A percentile compares a stretch with the other conserved stretches of the same genome.
Evolutionary conservation across 1,140 invertebrate genomes (phyloP).

Genomic region (Tribolium madens): DNA sequence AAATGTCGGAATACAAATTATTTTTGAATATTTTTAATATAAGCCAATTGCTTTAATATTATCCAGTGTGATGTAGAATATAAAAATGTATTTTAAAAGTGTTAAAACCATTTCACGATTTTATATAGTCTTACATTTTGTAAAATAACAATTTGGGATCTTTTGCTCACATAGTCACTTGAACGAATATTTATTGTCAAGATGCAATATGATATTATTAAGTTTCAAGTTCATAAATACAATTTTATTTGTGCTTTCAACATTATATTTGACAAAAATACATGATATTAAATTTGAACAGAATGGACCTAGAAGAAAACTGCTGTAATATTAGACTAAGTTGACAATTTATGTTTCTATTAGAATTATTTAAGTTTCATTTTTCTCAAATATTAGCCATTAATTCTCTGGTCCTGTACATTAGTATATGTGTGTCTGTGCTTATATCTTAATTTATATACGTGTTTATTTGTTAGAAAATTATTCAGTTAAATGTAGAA

Average conservation of each 20-base stretch:
- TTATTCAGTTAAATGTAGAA: slow-evolving; percentile 30
- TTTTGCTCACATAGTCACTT: slow-evolving; percentile 12
- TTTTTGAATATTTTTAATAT: slow-evolving; percentile 36
- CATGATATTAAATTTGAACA: slow-evolving; percentile 13
- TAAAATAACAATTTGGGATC: slow-evolving; percentile 11
- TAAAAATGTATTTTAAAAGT: slow-evolving; percentile 6
- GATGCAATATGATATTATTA: not conserved
- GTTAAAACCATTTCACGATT: slow-evolving; percentile 11
- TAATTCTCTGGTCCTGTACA: slow-evolving; percentile 24
- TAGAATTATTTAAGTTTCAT: not conserved
- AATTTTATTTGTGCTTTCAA: not conserved
- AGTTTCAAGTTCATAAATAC: not conserved
- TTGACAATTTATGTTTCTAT: slow-evolving; percentile 5
- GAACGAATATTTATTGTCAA: slow-evolving; percentile 3
- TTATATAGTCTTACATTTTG: slow-evolving; percentile 13
- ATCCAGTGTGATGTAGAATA: slow-evolving; percentile 38
- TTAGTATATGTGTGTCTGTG: slow-evolving; percentile 38
- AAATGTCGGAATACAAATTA: slow-evolving; percentile 39
- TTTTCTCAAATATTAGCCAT: slow-evolving; percentile 4
- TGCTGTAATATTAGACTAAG: not conserved
- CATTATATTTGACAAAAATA: slow-evolving; percentile 18
- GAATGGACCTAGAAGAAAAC: not conserved
- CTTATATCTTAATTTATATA: slow-evolving; percentile 24
- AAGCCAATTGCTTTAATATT: slow-evolving; percentile 29
- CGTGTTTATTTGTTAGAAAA: slow-evolving; percentile 34